phyloP scores from a whole-genome alignment of 30 jellyfish, hydroid and myxozoan genomes.

The Cassiopea xamachana region DNA sequence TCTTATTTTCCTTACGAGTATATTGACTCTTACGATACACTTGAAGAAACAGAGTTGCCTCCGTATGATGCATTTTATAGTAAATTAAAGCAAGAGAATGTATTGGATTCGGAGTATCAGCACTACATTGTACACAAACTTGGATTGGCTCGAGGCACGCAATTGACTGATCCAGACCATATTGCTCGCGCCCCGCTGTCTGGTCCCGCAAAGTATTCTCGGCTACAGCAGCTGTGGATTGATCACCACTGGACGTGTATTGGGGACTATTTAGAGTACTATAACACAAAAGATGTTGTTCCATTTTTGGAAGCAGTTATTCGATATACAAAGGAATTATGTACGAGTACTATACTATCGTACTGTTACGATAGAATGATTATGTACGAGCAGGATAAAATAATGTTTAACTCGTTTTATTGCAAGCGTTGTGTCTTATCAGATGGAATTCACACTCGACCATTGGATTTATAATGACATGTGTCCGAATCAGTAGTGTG shows the following conservation, averaged over 20 bases:
- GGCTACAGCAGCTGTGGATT: neutral
- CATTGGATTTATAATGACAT: neutral
- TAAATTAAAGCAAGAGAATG: neutral
- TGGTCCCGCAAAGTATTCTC: neutral
- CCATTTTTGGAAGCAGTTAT: neutral
- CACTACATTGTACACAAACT: too few relatives aligned
- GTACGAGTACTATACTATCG: too few relatives aligned
- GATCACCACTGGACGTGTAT: neutral
- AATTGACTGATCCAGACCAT: neutral
- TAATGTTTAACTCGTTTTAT: neutral
- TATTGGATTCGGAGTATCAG: neutral
- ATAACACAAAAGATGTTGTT: neutral
- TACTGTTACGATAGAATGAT: neutral
- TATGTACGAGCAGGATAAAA: neutral
- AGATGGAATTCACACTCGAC: neutral
- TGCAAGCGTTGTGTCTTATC: neutral
- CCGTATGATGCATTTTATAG: constrained; percentile 20
- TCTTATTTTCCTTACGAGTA: neutral
- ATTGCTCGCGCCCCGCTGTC: neutral
- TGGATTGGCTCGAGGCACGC: too few relatives aligned
- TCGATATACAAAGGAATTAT: neutral
- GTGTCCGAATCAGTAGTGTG: too few relatives aligned
- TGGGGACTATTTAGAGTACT: neutral
- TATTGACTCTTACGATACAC: neutral
- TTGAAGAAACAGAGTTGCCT: neutral